These are phyloP conservation scores for Euthynnus affinis DNA, from an alignment of 2,797 vertebrate genomes.

Conservation along the genomic window DNA sequence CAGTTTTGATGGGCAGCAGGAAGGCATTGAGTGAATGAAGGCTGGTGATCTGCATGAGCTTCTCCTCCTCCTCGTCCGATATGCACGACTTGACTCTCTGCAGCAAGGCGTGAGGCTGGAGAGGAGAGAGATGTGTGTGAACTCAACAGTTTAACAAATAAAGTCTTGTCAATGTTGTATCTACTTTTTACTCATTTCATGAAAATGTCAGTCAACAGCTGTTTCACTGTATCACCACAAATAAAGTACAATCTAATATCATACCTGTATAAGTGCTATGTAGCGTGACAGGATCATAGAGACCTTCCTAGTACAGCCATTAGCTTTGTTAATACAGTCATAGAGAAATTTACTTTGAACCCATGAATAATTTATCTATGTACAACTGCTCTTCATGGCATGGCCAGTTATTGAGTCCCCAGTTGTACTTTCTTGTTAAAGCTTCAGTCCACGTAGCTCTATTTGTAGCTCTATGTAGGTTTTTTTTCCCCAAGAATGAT, in stretches of 20 bases:
- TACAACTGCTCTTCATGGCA: background rate
- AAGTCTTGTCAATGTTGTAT: background rate
- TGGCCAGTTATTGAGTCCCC: background rate
- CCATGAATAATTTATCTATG: background rate
- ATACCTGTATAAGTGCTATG: background rate
- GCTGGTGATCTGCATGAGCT: slow-evolving; percentile 98
- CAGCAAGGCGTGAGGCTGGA: slow-evolving; percentile 93
- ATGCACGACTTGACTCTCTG: slow-evolving; percentile 99
- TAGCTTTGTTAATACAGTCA: background rate
- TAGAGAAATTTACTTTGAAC: slow-evolving; percentile 6
- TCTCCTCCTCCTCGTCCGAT: slow-evolving; percentile 97
- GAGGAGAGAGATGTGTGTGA: slow-evolving; percentile 22
- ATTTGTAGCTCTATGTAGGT: background rate
- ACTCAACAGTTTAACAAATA: background rate
- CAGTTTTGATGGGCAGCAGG: slow-evolving; percentile 98
- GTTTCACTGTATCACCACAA: background rate
- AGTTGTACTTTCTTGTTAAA: background rate
- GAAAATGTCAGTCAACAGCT: background rate
- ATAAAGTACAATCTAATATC: background rate
- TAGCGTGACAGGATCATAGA: background rate
- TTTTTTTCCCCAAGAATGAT: background rate
- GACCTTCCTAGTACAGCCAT: background rate
- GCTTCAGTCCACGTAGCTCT: too few relatives aligned
- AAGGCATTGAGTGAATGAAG: slow-evolving; percentile 99
- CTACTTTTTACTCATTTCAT: background rate